A percentile compares a stretch with the other conserved stretches of the same genome.
Evolutionary conservation across 2,797 vertebrate genomes (phyloP).

Genomic region (Halcyon badia): DNA sequence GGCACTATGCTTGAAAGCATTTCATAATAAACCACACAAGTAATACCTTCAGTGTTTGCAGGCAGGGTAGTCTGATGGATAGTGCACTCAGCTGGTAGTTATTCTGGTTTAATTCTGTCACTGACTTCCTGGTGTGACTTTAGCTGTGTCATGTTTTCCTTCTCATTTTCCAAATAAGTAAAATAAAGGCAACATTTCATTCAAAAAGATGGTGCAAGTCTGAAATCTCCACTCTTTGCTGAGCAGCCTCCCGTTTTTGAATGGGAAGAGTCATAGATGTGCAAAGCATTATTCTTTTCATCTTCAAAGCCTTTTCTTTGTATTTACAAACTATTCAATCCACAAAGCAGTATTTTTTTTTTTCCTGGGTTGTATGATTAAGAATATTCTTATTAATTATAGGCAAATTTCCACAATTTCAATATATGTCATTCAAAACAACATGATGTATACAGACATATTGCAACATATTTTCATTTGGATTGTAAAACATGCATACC

Average conservation of each 20-base stretch:
- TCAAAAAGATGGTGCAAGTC: neutral
- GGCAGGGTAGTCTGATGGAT: neutral
- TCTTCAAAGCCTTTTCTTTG: slow-evolving; percentile 50
- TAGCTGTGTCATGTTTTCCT: neutral
- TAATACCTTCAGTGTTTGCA: neutral
- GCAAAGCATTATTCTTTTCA: slow-evolving; percentile 35
- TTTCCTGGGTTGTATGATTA: neutral
- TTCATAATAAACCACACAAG: neutral
- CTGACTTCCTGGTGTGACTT: neutral
- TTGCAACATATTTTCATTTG: slow-evolving; percentile 33
- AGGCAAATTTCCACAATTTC: neutral
- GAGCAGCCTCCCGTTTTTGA: neutral
- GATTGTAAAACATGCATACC: slow-evolving; percentile 42
- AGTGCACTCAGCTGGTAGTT: neutral
- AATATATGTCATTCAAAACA: neutral
- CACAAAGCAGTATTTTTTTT: neutral
- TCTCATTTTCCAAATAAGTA: slow-evolving; percentile 5
- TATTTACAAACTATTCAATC: slow-evolving; percentile 32
- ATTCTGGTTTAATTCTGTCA: neutral
- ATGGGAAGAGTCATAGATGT: neutral
- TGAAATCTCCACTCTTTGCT: neutral
- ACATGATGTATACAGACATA: neutral
- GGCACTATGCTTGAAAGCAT: neutral
- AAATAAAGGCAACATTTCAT: slow-evolving; percentile 6
- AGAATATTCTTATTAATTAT: neutral